A percentile compares a stretch with the other conserved stretches of the same genome.
Evolutionary conservation across 2,113 vertebrate species (phyloP).

Genomic region (Sceloporus tristichus): DNA sequence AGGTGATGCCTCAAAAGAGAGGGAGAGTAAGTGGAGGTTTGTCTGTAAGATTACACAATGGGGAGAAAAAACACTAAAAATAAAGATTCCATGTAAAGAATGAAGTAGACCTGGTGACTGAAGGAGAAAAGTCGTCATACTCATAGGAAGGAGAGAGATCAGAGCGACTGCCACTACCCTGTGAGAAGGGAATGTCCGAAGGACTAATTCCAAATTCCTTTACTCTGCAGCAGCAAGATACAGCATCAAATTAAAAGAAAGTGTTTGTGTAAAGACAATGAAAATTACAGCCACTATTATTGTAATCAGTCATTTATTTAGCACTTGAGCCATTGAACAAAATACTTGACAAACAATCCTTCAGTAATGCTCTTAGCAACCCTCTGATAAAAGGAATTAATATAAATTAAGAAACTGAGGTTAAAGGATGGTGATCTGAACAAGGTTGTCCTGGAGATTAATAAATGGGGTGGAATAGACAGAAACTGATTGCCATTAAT

Average conservation of each 20-base stretch:
- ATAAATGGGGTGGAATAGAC: neutral
- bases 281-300: slow-evolving; percentile 20
- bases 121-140: slow-evolving; percentile 90
- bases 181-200: slow-evolving; percentile 97
- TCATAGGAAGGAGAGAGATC: slow-evolving; percentile 97
- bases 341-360: neutral
- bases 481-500: neutral
- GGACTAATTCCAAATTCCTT: slow-evolving; percentile 99
- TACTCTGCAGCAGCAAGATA: slow-evolving; percentile 90
- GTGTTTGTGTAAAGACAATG: slow-evolving; percentile 76
- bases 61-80: slow-evolving; percentile 61
- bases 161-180: slow-evolving; percentile 90
- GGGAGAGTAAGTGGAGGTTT: slow-evolving; percentile 70
- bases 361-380: neutral
- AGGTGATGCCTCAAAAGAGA: slow-evolving; percentile 64
- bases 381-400: neutral
- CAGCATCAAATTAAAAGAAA: slow-evolving; percentile 81
- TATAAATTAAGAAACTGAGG: neutral
- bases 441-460: neutral
- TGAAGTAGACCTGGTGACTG: slow-evolving; percentile 84
- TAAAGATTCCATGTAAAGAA: slow-evolving; percentile 76
- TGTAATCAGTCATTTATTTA: neutral
- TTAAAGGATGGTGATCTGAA: neutral
- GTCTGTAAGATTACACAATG: slow-evolving; percentile 63
- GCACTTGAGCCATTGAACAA: neutral